Evolutionary conservation across 2,113 vertebrate species (phyloP).

Genomic region (Pogonocichla stellata): DNA sequence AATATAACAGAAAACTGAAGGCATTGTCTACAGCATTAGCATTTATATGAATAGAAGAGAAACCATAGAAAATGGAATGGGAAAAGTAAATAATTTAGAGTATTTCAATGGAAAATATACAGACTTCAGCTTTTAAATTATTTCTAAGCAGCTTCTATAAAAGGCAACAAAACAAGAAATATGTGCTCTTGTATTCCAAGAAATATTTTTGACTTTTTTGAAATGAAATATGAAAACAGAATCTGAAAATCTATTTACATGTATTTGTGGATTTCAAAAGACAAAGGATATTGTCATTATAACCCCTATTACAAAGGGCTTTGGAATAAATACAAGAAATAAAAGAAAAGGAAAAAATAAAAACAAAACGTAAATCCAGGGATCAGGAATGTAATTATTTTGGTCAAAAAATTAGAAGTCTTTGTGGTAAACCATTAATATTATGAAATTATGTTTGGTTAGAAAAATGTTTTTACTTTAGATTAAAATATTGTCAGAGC

Average conservation of each 20-base stretch:
- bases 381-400: not conserved
- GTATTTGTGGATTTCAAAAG: not conserved
- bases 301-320: not conserved
- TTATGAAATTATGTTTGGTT: not conserved
- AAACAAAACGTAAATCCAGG: not conserved
- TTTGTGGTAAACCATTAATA: not conserved
- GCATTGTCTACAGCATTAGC: not conserved
- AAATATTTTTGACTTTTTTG: not conserved
- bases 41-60: not conserved
- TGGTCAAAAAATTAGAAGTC: not conserved
- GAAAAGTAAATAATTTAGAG: not conserved
- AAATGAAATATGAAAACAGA: not conserved
- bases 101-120: not conserved
- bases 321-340: not conserved
- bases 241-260: not conserved
- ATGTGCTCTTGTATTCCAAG: not conserved
- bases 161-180: not conserved
- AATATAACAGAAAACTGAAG: not conserved
- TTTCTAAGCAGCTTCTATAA: not conserved
- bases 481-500: not conserved
- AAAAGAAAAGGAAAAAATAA: not conserved
- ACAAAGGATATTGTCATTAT: not conserved
- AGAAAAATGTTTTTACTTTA: not conserved
- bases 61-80: not conserved
- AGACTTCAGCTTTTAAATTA: not conserved